Evolutionary conservation across 37 sponge, comb jelly and placozoan genomes (phyloP).

Genomic region (Crambe crambe): DNA sequence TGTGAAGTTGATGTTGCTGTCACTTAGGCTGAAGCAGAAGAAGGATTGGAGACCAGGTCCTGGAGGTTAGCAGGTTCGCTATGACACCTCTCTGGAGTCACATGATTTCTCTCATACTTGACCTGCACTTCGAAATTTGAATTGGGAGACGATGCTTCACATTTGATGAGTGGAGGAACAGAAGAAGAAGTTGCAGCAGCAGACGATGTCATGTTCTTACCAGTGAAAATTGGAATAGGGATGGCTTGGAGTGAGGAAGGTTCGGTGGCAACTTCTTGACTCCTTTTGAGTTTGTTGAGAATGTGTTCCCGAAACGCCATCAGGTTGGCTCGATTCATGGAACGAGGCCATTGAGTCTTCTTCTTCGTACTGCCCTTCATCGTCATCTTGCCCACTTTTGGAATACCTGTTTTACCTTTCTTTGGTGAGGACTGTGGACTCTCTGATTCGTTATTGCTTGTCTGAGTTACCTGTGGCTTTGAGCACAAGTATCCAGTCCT

Average conservation of each 20-base stretch:
- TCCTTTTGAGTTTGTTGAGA: conserved; percentile 62
- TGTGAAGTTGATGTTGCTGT: neutral
- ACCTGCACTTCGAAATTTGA: conserved; percentile 15
- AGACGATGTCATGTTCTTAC: neutral
- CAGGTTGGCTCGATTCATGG: conserved; percentile 66
- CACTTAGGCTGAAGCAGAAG: neutral
- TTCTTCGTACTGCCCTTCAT: neutral
- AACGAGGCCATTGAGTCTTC: conserved; percentile 62
- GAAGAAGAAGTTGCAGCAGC: neutral
- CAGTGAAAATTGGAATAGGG: neutral
- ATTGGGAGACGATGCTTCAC: neutral
- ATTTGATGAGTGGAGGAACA: neutral
- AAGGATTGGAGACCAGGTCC: neutral
- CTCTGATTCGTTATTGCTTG: neutral
- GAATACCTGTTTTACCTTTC: conserved; percentile 8
- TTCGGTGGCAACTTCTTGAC: conserved; percentile 27
- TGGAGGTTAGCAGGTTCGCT: conserved; percentile 15
- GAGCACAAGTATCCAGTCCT: neutral
- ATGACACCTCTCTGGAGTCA: conserved; percentile 2
- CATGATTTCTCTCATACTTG: conserved; percentile 5
- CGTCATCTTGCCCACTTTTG: neutral
- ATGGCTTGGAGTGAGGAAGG: neutral
- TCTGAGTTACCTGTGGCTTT: neutral
- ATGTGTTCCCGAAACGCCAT: conserved; percentile 66
- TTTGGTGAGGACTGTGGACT: neutral